Percentiles rank a stretch among this genome's conserved stretches.
Evolutionary conservation across 2,797 vertebrate species (phyloP).

Genomic region (Chromis chromis): DNA sequence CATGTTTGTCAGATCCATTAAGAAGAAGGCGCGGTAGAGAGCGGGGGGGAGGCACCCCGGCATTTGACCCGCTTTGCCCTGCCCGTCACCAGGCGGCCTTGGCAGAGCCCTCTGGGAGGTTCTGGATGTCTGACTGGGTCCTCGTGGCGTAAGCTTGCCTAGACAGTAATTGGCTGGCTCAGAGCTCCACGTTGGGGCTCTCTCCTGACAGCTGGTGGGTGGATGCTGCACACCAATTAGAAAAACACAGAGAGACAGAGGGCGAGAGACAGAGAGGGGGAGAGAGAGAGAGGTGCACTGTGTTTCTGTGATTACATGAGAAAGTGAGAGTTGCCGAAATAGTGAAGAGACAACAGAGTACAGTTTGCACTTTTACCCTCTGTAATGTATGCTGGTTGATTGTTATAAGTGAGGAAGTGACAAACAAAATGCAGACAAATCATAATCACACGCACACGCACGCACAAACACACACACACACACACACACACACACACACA

Average conservation of each 20-base stretch:
- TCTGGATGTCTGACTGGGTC: constrained; percentile 61
- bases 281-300: background rate
- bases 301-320: constrained; percentile 48
- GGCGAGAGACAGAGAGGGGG: background rate
- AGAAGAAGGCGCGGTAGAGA: constrained; percentile 22
- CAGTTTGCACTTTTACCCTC: constrained; percentile 38
- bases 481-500: too few species aligned
- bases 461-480: background rate
- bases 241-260: constrained; percentile 52
- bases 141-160: constrained; percentile 52
- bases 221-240: constrained; percentile 75
- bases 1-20: constrained; percentile 72
- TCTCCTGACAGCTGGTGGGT: constrained; percentile 74
- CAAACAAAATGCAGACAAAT: constrained; percentile 12
- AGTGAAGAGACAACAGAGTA: constrained; percentile 37
- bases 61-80: constrained; percentile 67
- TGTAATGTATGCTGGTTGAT: constrained; percentile 19
- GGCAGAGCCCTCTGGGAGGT: constrained; percentile 54
- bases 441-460: background rate
- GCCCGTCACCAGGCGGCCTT: constrained; percentile 45
- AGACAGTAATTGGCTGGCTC: constrained; percentile 79
- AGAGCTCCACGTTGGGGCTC: constrained; percentile 58
- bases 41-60: constrained; percentile 4
- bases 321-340: constrained; percentile 46
- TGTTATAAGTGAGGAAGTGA: constrained; percentile 22